Conservation (phyloP, 2,113 vertebrate species). For the Semnornis frantzii region DNA sequence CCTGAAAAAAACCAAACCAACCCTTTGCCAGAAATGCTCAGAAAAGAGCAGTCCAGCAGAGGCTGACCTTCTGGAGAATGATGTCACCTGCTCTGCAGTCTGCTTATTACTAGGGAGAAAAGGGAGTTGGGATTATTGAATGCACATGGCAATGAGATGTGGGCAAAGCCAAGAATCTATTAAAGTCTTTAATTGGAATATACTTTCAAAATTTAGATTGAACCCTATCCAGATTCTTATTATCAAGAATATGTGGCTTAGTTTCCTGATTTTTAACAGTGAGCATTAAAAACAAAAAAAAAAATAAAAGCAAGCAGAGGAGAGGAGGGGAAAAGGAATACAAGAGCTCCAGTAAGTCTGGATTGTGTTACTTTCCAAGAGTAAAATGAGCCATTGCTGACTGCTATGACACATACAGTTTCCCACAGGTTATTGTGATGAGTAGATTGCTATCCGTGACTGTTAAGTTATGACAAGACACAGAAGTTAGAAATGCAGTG, state of each 20-base stretch:
- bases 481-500: neutral
- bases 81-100: constrained; percentile 66
- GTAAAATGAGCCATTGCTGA: neutral
- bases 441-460: neutral
- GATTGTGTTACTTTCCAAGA: constrained; percentile 9
- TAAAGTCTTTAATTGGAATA: constrained; percentile 84
- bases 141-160: constrained; percentile 80
- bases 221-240: constrained; percentile 84
- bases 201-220: constrained; percentile 73
- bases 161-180: constrained; percentile 77
- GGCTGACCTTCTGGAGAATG: constrained; percentile 67
- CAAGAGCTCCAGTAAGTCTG: constrained; percentile 35
- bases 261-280: constrained; percentile 70
- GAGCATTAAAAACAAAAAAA: neutral
- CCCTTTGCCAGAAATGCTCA: neutral
- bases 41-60: constrained; percentile 22
- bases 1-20: neutral
- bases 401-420: neutral
- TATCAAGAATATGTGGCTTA: constrained; percentile 81
- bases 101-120: constrained; percentile 40
- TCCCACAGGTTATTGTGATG: neutral
- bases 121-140: constrained; percentile 78
- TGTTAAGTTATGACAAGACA: neutral
- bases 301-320: neutral
- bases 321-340: neutral